A percentile compares a stretch with the other conserved stretches of the same genome.
Evolutionary conservation across 1,140 invertebrate species (phyloP).

Genomic region (Liolophura sinensis): DNA sequence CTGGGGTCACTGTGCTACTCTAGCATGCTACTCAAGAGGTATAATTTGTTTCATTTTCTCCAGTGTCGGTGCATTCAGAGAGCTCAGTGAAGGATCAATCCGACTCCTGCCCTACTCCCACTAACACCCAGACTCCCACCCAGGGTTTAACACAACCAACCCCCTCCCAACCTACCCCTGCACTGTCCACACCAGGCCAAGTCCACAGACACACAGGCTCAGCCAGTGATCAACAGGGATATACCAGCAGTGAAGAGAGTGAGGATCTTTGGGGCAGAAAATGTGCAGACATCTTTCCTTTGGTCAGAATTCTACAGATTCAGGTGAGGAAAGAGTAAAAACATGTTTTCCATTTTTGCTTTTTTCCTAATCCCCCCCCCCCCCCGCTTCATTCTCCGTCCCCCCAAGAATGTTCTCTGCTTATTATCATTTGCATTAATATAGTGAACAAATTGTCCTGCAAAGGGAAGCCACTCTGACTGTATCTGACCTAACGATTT

Average conservation of each 20-base stretch:
- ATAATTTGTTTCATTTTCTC: conserved; percentile 5
- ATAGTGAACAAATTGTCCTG: too few relatives aligned
- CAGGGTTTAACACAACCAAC: conserved; percentile 15
- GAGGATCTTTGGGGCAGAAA: conserved; percentile 22
- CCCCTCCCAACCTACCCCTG: conserved; percentile 10
- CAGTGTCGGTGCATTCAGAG: conserved; percentile 40
- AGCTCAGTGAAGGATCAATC: conserved; percentile 34
- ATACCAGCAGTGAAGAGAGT: conserved; percentile 1
- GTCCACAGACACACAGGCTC: not conserved
- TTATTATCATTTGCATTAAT: too few relatives aligned
- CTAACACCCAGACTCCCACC: conserved; percentile 20
- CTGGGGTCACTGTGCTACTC: too few relatives aligned
- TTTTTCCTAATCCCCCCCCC: too few relatives aligned
- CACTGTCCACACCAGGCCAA: conserved; percentile 5
- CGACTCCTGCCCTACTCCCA: conserved; percentile 18
- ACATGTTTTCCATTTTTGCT: too few relatives aligned
- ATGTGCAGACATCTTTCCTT: conserved; percentile 38
- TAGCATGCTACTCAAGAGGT: too few relatives aligned
- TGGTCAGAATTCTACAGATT: conserved; percentile 42
- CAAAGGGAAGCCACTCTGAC: too few relatives aligned
- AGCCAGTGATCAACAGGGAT: not conserved
- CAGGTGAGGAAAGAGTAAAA: conserved; percentile 37
- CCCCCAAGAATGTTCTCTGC: too few relatives aligned
- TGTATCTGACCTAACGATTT: too few relatives aligned
- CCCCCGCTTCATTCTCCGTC: too few relatives aligned